Conservation (phyloP, 2,113 vertebrate species). For the Martes martes region DNA sequence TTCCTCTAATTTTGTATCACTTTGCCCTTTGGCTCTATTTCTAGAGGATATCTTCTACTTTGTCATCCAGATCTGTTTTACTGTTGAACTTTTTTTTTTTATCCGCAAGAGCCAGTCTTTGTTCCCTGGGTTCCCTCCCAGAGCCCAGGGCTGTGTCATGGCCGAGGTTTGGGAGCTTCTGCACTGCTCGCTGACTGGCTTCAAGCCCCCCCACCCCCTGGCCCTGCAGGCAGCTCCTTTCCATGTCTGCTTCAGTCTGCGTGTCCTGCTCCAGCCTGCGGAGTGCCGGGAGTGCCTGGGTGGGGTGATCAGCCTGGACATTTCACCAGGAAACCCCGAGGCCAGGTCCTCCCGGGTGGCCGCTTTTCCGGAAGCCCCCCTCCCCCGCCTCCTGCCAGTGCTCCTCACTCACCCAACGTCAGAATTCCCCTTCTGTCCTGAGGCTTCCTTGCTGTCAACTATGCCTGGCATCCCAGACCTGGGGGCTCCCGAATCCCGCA, state of each 20-base stretch:
- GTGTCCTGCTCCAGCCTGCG: background rate
- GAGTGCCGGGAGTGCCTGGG: fast-evolving
- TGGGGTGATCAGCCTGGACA: background rate
- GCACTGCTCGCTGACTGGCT: fast-evolving
- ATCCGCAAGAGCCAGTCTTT: background rate
- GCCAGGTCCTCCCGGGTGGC: fast-evolving
- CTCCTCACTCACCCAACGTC: background rate
- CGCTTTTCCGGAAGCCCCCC: background rate
- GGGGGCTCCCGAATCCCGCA: fast-evolving
- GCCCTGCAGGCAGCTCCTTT: background rate
- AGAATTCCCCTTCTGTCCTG: background rate
- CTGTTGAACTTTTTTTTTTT: background rate
- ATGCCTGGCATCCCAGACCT: background rate
- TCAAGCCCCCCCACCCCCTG: fast-evolving
- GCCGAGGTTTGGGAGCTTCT: fast-evolving
- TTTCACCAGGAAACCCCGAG: background rate
- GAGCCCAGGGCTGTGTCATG: fast-evolving
- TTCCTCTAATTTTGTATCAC: background rate
- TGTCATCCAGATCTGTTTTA: background rate
- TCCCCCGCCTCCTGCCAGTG: background rate
- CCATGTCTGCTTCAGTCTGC: background rate
- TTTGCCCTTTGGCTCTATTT: background rate
- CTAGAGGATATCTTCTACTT: background rate
- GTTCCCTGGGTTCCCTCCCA: background rate
- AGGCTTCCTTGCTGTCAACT: background rate